Base-by-base conservation (phyloP, 2,888 invertebrate genomes). In the Alviniconcha strummeri region DNA sequence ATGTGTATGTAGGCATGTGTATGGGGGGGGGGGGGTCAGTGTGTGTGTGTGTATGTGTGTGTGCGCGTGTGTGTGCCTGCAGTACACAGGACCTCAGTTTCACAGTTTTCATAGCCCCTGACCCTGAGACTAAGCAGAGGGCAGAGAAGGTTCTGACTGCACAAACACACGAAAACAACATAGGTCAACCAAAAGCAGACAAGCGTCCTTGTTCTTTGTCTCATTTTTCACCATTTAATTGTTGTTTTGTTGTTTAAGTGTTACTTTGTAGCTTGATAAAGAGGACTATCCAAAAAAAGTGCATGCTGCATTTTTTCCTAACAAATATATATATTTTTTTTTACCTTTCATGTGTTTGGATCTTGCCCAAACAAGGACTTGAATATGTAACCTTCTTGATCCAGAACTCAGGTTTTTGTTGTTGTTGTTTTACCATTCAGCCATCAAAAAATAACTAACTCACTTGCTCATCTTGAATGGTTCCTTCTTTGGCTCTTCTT, bases 381-480 rank as follows among this genome's bases (percentile, higher is more conserved):
- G 36, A 36, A 36, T 36, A 36, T 36, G 0, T 3, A 36, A 1
- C 36, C 36, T 1, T 36, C 36, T 36, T 1, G 36, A 36, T 36
- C 36, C 36, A 36, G 36, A 36, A 36, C 36, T 36, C 36, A 36
- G 36, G 36, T 36, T 36, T 36, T 36, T 36, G 36, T 9, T n/a
- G 9, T 69, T 69, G 69, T 17, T 69, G 69, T 69, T 69, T 69
- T 17, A 8, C n/a, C 17, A 17, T 36, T 36, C 36, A 36, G 36
- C 36, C 36, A 36, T 3, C 36, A 36, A 36, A 52, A 52, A 54
- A 36, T 36, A 76, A 8, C 5, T 0, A 11, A 78, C 78, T 64
- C 4, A 78, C 78, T 78, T 78, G 78, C 64, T 78, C 15, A 78
- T 60, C 57, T 78, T 78, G 8, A 78, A 78, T 15, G 17, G 56